Base-by-base conservation (phyloP, 2,888 invertebrate genomes). In the Ypsolopha sequella region DNA sequence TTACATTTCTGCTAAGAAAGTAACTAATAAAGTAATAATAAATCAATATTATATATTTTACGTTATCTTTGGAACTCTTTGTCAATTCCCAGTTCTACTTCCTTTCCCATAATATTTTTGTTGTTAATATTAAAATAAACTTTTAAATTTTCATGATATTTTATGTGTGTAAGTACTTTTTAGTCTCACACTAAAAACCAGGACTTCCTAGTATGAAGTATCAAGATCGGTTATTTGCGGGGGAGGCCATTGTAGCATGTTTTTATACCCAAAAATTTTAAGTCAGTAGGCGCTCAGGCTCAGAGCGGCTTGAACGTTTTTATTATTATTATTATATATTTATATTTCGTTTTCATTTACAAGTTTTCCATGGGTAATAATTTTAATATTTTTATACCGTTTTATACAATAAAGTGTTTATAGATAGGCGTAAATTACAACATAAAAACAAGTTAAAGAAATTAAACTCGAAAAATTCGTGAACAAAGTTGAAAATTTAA, bases 231-330 rank as follows among this genome's bases (percentile, higher is more conserved):
- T 57, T 60, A 56, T 36, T 71, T 84, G 76, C 58, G 53, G 56
- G 69, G 79, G 73, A 79, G 84, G 80, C 85, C 77, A 86, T 86
- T 85, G 86, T 86, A 86, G 85, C 85, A 81, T 86, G 86, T 86
- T 86, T 86, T 86, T 86, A 86, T 86, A 77, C 86, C 86, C 85
- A 86, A 86, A 86, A 86, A 86, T 86, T 86, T 86, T 84, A 86
- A 86, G 82, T 85, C 86, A 86, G 86, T 86, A 85, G 86, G 84
- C 86, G 85, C 86, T 84, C 84, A 82, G 73, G 84, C 86, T 79
- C 86, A 65, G 86, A 76, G 78, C 81, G 71, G 82, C 82, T 79
- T 75, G 80, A 76, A 86, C 86, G 86, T 76, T 84, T 81, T 80
- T 86, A 86, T 81, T 82, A 80, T 79, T 82, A 84, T 80, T 82